These are phyloP conservation scores for Rhizomys pruinosus DNA, from an alignment of 2,113 vertebrate genomes.

Conservation along the genomic window DNA sequence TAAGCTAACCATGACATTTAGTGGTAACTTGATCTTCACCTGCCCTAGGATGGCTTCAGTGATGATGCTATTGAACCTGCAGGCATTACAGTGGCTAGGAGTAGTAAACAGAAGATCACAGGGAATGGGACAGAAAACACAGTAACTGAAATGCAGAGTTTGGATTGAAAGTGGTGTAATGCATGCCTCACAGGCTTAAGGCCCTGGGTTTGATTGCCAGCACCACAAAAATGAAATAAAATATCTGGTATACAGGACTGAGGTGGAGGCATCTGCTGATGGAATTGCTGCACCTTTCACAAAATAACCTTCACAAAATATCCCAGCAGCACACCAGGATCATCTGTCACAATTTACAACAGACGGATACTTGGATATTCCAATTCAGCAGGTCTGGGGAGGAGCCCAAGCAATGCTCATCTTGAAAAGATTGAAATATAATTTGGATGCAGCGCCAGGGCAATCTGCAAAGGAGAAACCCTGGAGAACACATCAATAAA, in stretches of 20 bases:
- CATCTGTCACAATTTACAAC: background rate
- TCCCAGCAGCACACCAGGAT: background rate
- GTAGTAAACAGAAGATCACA: background rate
- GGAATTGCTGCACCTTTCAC: background rate
- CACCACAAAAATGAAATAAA: background rate
- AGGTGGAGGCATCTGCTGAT: background rate
- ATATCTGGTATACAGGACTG: background rate
- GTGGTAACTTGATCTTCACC: conserved; percentile 10
- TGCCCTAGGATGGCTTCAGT: background rate
- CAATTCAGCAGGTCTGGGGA: background rate
- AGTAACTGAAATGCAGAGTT: background rate
- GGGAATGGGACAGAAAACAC: background rate
- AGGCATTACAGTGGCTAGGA: background rate
- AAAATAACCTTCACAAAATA: background rate
- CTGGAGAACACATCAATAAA: background rate
- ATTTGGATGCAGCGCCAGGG: background rate
- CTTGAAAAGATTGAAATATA: background rate
- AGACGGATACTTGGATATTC: background rate
- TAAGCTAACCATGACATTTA: background rate
- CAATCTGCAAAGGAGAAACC: background rate
- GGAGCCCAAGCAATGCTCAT: background rate
- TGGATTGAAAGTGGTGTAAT: background rate
- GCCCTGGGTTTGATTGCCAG: background rate
- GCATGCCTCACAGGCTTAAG: background rate
- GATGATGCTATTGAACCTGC: background rate